Evolutionary conservation across 2,888 invertebrate genomes (phyloP), one percentile per base, ranked within the genome.

Genomic region (Beris chalybata): DNA sequence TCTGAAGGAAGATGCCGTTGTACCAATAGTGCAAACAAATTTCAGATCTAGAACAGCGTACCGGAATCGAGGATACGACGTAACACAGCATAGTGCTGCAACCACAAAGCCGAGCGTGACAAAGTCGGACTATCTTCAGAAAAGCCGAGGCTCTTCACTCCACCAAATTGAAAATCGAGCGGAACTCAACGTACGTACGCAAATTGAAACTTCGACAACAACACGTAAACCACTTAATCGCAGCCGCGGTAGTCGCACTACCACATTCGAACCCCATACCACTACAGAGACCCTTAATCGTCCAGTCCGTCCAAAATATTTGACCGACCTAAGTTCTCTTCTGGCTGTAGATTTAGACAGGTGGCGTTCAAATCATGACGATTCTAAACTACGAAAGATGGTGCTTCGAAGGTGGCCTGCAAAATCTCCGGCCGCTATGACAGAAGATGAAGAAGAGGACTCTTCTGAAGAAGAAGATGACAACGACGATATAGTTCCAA

Each of bases 311-410:
- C 75, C 75, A 4, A 68, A 70, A 11, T 67, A 71, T 5, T 72
- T 74, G 53, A 22, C 63, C 6, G 73, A 70, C 1, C 68, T 75
- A 0, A 76, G 77, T 1, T 76, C 77, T 0, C 65, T 76, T 4
- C 47, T 77, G 4, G 73, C 75, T 5, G 70, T 66, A 3, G 77
- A 76, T 70, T 71, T 69, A 11, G 74, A 75, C 66, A 69, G 71
- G 63, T 64, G 61, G 61, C 61, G 43, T 13, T 50, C 50, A 38
- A 22, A 11, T 12, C 50, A 61, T 50, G 52, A 61, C 11, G 61
- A 50, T 48, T 13, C n/a, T 1, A 52, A 15, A 6, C 22, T 61
- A 5, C 50, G 43, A 15, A 61, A 61, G 15, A 61, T 61, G 61
- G 61, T 61, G 32, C 11, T 61, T 12, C 50, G 61, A n/a, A 50